phyloP scores from a whole-genome alignment of 2,113 vertebrate species.

The Brevimyrus niger region DNA sequence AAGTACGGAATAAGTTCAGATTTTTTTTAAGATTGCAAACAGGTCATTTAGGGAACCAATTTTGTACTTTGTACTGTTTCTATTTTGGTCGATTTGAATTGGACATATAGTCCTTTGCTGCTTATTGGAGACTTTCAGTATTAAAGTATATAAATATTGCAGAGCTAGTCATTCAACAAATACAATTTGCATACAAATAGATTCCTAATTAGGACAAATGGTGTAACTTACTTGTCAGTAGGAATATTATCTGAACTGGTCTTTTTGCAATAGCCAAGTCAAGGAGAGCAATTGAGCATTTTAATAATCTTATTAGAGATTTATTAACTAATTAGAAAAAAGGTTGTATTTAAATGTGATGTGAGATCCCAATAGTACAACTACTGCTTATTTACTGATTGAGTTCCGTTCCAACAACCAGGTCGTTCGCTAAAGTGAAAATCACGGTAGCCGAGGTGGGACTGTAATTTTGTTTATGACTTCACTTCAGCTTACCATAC shows the following conservation, averaged over 20 bases:
- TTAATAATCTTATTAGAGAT: not conserved
- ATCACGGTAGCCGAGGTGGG: not conserved
- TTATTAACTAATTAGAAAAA: not conserved
- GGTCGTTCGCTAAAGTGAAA: not conserved
- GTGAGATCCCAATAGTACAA: not conserved
- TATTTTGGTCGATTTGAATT: not conserved
- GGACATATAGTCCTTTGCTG: not conserved
- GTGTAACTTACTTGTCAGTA: not conserved
- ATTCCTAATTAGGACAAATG: not conserved
- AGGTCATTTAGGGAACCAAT: not conserved
- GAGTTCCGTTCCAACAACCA: not conserved
- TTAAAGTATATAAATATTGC: not conserved
- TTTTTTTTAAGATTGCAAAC: not conserved
- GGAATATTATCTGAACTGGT: not conserved
- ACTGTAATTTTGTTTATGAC: not conserved
- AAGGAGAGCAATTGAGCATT: not conserved
- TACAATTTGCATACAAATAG: not conserved
- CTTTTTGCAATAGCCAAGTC: not conserved
- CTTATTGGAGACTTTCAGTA: not conserved
- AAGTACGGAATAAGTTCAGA: not conserved
- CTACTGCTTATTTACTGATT: not conserved
- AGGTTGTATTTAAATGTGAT: not conserved
- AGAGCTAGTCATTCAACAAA: not conserved
- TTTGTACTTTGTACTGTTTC: not conserved
- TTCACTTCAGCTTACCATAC: not conserved